Base-by-base conservation (phyloP, 2,888 invertebrate species). In the Pollenia angustigena region DNA sequence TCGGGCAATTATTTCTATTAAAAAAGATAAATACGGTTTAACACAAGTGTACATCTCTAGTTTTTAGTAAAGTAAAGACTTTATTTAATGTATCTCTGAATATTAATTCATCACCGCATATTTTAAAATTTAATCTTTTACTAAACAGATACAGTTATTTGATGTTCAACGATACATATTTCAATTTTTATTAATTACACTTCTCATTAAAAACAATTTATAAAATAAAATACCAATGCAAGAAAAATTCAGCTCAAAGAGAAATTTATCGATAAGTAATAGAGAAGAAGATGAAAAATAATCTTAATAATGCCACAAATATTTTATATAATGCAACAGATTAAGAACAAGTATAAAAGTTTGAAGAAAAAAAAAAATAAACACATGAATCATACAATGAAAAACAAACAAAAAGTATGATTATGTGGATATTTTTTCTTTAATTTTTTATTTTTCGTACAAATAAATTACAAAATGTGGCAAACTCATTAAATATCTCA, bases 401-500 rank as follows among this genome's bases (percentile, higher is more conserved):
- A 85, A 56, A 44, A 60, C 11, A 64, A 64, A 76, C 62, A 52
- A 52, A 81, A 78, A 64, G 16, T 18, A 74, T 44, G 82, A 79
- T 75, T 86, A 74, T 82, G 85, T 79, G 69, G 40, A 84, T 85
- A n/a, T 52, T 68, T 74, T 56, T n/a, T 50, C 2, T 74, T 23
- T 44, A 23, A 23, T 23, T 52, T n/a, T n/a, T 56, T 68, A 16
- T 11, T 32, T 68, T 83, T 72, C 74, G 46, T 54, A 78, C 72
- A 72, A 60, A 81, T 74, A 85, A 64, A 79, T 75, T 81, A 66
- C 82, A 82, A 82, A 85, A 78, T 85, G 81, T 72, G 78, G 78
- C 85, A 81, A 85, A 82, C 72, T 82, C 78, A 79, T 85, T 79
- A 74, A 82, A 71, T 76, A 81, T 79, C 83, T 84, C 78, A 78